phyloP scores from a whole-genome alignment of 2,888 invertebrate genomes.

The Reticulitermes lucifugus region DNA sequence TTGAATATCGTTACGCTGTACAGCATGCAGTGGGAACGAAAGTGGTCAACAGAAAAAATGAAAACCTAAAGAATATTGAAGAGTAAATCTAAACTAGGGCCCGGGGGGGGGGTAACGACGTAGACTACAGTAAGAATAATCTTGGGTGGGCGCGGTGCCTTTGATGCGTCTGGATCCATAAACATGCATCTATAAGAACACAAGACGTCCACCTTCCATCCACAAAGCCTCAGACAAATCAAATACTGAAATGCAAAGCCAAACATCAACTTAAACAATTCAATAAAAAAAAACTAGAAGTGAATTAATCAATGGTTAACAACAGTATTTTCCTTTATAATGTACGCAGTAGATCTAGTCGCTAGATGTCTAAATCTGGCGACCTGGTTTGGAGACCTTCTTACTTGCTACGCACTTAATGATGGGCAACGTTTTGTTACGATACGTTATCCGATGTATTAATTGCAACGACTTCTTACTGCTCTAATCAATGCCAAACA shows the following conservation, averaged over 20 bases:
- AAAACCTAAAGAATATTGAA: not conserved
- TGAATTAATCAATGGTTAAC: not conserved
- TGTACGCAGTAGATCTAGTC: no score
- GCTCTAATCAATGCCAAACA: no score
- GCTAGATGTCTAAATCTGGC: no score
- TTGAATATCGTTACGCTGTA: not conserved
- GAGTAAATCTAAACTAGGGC: not conserved
- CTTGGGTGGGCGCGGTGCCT: conserved; percentile 11
- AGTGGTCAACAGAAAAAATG: not conserved
- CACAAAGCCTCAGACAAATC: not conserved
- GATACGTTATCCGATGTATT: no score
- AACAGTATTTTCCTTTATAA: not conserved
- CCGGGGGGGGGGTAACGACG: not conserved
- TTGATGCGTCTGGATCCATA: not conserved
- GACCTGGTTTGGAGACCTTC: no score
- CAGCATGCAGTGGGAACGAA: not conserved
- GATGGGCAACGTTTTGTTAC: no score
- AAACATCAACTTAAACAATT: not conserved
- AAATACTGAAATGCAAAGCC: not conserved
- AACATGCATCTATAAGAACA: not conserved
- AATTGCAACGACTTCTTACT: no score
- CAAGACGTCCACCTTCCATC: not conserved
- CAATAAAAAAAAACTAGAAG: not conserved
- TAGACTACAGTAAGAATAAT: not conserved
- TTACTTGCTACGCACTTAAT: no score